phyloP scores from a whole-genome alignment of 2,797 vertebrate genomes.

The Tarsius wallacei region DNA sequence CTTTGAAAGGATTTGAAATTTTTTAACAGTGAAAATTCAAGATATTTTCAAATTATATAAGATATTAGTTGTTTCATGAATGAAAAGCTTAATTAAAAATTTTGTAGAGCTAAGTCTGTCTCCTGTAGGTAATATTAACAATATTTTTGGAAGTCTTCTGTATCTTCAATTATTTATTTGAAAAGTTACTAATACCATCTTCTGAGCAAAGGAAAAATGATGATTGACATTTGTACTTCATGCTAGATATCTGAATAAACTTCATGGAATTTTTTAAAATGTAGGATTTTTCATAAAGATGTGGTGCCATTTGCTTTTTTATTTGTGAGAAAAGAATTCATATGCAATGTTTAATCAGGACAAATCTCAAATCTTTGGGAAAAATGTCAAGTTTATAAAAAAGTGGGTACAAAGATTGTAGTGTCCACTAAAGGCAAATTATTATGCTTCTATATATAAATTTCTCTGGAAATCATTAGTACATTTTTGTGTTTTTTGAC shows the following conservation, averaged over 20 bases:
- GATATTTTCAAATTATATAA: constrained; percentile 1
- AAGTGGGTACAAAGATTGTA: constrained; percentile 22
- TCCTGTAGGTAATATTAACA: not conserved
- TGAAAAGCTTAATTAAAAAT: constrained; percentile 19
- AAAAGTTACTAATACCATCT: constrained; percentile 77
- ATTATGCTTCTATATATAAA: not conserved
- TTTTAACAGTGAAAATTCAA: constrained; percentile 43
- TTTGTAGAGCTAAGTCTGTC: constrained; percentile 24
- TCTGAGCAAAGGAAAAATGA: constrained; percentile 9
- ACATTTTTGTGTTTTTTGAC: constrained; percentile 2
- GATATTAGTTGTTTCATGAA: constrained; percentile 30
- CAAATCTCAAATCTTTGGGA: constrained; percentile 33
- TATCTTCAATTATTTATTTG: constrained; percentile 58
- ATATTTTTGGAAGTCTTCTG: constrained; percentile 70
- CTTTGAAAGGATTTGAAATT: constrained; percentile 46
- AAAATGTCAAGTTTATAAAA: constrained; percentile 61
- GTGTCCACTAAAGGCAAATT: constrained; percentile 5
- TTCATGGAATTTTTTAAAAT: constrained; percentile 15
- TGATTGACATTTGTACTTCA: constrained; percentile 38
- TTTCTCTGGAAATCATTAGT: constrained; percentile 51
- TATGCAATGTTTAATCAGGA: not conserved
- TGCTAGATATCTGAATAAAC: constrained; percentile 69
- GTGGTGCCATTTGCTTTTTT: constrained; percentile 75
- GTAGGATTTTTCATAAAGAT: constrained; percentile 65
- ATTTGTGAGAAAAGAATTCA: constrained; percentile 58